Base-by-base conservation (phyloP, 1,140 invertebrate genomes). In the Drosophila teissieri region DNA sequence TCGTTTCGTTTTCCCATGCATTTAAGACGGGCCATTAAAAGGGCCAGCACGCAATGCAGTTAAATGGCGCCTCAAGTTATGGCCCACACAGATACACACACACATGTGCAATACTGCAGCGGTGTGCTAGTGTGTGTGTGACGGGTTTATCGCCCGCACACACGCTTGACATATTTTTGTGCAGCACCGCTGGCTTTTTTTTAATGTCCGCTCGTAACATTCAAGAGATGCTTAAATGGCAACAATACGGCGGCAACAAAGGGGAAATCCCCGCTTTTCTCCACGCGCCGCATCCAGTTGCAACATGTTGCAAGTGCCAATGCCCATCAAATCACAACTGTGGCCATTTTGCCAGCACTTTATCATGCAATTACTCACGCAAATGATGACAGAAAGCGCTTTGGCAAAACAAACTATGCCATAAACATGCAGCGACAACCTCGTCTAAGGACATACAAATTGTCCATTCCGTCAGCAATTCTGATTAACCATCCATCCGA, bases 311-410 rank as follows among this genome's bases (percentile, higher is more conserved):
- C 74, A 81, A 70, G 64, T 61, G 74, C 37, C 64, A 48, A 49
- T 70, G 36, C 44, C 65, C 74, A 86, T 86, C 82, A 85, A 85
- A 86, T 81, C 78, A 67, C 60, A 44, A 51, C 48, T 34, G 48
- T 27, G 27, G 48, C 48, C 48, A 51, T 51, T 51, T 51, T 31
- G 76, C 51, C 45, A 64, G 73, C 78, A 75, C 82, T 86, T 86
- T 85, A 85, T 78, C 82, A 77, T 65, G 82, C 81, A 86, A 85
- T 85, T 85, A 86, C 82, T 53, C 48, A 51, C 22, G 77, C 60
- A 69, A 84, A 69, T 60, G 67, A 77, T 84, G 54, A 60, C 65
- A 62, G 63, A 54, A 54, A 58, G 48, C 4, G n/a, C 27, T 51
- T 51, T 12, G 48, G 8, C 53, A 55, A 60, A 63, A 67, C 68